Conservation (phyloP, 2,797 vertebrate species). For the Pipistrellus nathusii region DNA sequence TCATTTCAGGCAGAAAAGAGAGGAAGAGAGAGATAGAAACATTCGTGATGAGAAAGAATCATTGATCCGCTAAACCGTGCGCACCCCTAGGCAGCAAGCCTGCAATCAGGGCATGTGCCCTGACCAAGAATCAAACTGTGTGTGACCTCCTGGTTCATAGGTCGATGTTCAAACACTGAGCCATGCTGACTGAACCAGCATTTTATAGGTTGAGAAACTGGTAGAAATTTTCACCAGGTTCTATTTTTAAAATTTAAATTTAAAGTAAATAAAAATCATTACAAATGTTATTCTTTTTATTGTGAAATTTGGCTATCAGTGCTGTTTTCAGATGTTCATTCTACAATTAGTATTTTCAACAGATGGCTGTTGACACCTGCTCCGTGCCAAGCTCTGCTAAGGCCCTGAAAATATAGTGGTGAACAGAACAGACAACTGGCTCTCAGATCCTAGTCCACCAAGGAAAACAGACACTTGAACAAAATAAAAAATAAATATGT, state of each 20-base stretch:
- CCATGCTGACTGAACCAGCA: neutral
- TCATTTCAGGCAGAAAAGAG: too few species aligned
- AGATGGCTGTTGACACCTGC: neutral
- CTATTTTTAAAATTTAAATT: neutral
- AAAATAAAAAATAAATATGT: neutral
- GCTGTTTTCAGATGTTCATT: neutral
- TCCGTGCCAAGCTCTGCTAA: accelerated
- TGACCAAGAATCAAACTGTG: too few species aligned
- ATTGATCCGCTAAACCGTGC: too few species aligned
- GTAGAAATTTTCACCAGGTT: neutral
- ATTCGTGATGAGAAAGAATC: too few species aligned
- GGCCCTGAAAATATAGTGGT: neutral
- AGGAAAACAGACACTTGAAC: neutral
- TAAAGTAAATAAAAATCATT: constrained; percentile 45
- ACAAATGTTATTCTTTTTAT: neutral
- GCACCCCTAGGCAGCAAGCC: too few species aligned
- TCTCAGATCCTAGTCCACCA: neutral
- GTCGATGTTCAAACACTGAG: too few species aligned
- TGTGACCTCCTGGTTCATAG: too few species aligned
- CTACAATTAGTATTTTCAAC: neutral
- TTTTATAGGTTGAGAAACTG: neutral
- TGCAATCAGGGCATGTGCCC: too few species aligned
- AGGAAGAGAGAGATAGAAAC: too few species aligned
- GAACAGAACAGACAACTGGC: neutral
- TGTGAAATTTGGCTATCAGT: neutral